Conservation (phyloP, 2,888 invertebrate species). For the Amaurobius ferox region DNA sequence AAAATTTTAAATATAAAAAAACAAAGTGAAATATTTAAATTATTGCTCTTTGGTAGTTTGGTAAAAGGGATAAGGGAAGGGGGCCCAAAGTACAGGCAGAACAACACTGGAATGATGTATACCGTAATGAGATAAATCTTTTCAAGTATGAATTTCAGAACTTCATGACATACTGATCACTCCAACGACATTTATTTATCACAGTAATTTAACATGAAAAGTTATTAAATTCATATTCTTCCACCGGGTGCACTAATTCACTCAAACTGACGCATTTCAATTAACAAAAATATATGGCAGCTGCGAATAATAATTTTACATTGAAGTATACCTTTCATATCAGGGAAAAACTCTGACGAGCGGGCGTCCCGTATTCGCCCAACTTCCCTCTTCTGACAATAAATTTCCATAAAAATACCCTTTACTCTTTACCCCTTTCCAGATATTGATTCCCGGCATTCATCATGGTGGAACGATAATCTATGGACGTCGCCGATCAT, state of each 20-base stretch:
- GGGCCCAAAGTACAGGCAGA: too few species aligned
- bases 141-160: too few species aligned
- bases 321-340: neutral
- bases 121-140: too few species aligned
- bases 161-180: too few species aligned
- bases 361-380: neutral
- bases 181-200: constrained; percentile 1
- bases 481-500: neutral
- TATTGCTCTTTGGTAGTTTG: too few species aligned
- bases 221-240: neutral
- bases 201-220: neutral
- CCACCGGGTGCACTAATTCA: neutral
- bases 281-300: constrained; percentile 12
- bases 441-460: neutral
- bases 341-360: neutral
- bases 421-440: neutral
- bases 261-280: neutral
- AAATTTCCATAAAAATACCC: constrained; percentile 8
- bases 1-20: too few species aligned
- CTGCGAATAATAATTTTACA: neutral
- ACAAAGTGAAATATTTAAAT: too few species aligned
- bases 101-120: too few species aligned
- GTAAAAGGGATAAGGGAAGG: too few species aligned
- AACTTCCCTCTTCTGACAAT: neutral
- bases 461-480: neutral